Base-by-base conservation (phyloP, 2,113 vertebrate species). In the Piprites chloris region DNA sequence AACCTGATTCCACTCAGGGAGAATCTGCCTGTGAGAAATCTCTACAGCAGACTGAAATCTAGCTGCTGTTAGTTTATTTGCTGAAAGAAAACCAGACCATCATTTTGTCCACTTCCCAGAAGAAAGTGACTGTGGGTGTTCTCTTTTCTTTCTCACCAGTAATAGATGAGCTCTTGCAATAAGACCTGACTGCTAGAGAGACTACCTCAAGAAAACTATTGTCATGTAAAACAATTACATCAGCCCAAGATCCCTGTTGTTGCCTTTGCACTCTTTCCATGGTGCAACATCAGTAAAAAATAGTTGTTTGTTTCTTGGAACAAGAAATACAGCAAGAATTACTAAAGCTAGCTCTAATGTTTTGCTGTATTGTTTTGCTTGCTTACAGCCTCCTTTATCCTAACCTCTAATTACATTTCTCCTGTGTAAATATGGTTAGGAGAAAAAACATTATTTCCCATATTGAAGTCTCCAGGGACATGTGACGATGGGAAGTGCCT, bases 71-170 rank as follows among this genome's bases (percentile, higher is more conserved):
- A 85, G 71, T 89, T 94, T 87, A 87, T 96, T 94, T 97, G 50
- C 52, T 94, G 96, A 75, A 90, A 94, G 59, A 69, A 96, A 94
- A 93, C 72, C 95, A 96, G 93, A 93, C 93, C 47, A 56, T 74
- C 78, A 18, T 80, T 91, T 76, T 94, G 93, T 85, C 78, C 90
- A 80, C 89, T 96, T 96, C 94, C 94, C 91, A 93, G 82, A 94
- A 93, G 41, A 86, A 18, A 49, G 35, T 82, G 71, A 89, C 78
- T 92, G 93, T 93, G 95, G 87, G 91, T 94, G 93, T 97, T 95
- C 93, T 95, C 63, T 73, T 89, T 93, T 79, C 78, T 91, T 90
- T 91, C 91, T 95, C 78, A 86, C 82, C 67, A 95, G 28, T 85
- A 82, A 75, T 35, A 94, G 82, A 95, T 35, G 74, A 89, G 86